Evolutionary conservation across 2,888 invertebrate genomes (phyloP).

Genomic region (Muscina levida): DNA sequence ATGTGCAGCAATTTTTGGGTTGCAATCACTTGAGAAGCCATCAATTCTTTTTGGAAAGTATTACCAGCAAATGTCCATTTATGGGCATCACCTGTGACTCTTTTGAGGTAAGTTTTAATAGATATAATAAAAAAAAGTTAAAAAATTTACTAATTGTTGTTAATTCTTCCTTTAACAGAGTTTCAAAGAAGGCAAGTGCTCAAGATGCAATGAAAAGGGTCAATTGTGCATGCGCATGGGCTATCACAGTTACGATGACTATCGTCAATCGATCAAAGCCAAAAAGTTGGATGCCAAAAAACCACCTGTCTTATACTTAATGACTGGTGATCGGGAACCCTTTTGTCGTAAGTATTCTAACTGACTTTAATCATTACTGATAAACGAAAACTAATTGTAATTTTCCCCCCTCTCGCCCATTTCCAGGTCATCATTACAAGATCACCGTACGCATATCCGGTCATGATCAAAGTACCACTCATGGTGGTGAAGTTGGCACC

Average conservation of each 20-base stretch:
- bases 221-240: slow-evolving; percentile 87
- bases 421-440: slow-evolving; percentile 89
- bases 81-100: slow-evolving; percentile 89
- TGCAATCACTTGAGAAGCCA: slow-evolving; percentile 94
- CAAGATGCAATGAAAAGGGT: slow-evolving; percentile 84
- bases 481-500: slow-evolving; percentile 90
- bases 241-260: slow-evolving; percentile 82
- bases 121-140: too few species aligned
- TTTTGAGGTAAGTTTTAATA: slow-evolving; percentile 83
- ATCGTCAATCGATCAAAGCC: slow-evolving; percentile 80
- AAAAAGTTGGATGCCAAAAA: slow-evolving; percentile 80
- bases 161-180: slow-evolving; percentile 80
- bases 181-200: slow-evolving; percentile 86
- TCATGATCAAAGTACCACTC: slow-evolving; percentile 85
- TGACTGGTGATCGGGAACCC: slow-evolving; percentile 86
- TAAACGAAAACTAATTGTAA: not conserved
- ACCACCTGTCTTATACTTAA: slow-evolving; percentile 84
- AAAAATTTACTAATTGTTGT: too few species aligned
- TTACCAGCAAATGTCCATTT: slow-evolving; percentile 89
- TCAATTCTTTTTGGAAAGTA: slow-evolving; percentile 91
- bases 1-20: slow-evolving; percentile 83
- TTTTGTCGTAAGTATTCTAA: slow-evolving; percentile 86
- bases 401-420: not conserved
- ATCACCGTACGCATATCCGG: slow-evolving; percentile 88
- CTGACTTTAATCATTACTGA: not conserved